Evolutionary conservation across 2,113 vertebrate genomes (phyloP).

Genomic region (Chamaetylas fuelleborni): DNA sequence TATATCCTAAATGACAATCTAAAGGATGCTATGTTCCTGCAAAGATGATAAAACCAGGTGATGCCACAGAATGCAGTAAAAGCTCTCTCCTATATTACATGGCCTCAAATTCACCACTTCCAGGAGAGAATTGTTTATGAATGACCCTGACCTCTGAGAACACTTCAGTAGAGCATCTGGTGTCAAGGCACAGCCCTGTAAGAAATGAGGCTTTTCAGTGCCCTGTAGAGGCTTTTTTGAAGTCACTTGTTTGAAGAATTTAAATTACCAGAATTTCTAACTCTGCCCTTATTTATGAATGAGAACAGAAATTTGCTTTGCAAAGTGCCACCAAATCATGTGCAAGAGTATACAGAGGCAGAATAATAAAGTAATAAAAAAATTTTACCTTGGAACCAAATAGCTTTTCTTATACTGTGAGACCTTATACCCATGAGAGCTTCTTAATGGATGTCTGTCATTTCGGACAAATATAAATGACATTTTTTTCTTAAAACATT

Average conservation of each 20-base stretch:
- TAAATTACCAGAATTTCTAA: neutral
- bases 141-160: neutral
- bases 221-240: neutral
- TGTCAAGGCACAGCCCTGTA: neutral
- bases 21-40: neutral
- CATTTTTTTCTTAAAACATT: neutral
- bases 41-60: neutral
- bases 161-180: neutral
- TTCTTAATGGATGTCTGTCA: neutral
- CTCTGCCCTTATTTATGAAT: neutral
- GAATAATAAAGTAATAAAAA: neutral
- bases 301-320: neutral
- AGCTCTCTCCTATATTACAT: neutral
- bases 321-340: neutral
- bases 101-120: neutral
- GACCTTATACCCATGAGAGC: neutral
- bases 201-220: neutral
- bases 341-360: neutral
- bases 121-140: neutral
- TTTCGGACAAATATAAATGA: neutral
- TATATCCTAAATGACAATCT: neutral
- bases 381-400: neutral
- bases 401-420: neutral
- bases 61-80: neutral
- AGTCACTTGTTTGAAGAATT: neutral